Percentiles rank a stretch among this genome's conserved stretches.
Conservation (phyloP, 2,113 vertebrate genomes). For the Erythrolamprus reginae region DNA sequence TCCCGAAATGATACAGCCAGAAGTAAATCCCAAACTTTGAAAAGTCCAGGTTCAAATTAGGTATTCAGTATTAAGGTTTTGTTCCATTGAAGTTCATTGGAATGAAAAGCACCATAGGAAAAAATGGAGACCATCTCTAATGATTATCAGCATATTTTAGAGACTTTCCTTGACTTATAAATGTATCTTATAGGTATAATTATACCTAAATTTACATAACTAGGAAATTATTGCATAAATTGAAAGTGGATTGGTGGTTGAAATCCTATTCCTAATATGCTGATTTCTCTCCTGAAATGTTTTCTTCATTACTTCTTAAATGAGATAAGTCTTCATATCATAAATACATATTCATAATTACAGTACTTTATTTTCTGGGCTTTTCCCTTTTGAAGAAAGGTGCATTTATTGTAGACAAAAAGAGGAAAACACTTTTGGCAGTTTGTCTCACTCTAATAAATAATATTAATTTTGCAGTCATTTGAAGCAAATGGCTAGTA, state of each 20-base stretch:
- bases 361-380: not conserved
- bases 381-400: not conserved
- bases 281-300: not conserved
- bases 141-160: not conserved
- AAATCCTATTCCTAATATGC: not conserved
- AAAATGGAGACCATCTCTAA: not conserved
- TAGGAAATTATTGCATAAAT: not conserved
- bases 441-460: not conserved
- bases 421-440: not conserved
- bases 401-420: not conserved
- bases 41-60: not conserved
- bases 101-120: not conserved
- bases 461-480: not conserved
- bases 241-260: not conserved
- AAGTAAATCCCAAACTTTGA: not conserved
- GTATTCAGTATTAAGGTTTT: not conserved
- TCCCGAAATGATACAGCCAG: not conserved
- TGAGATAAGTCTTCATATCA: not conserved
- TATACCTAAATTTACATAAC: too few relatives aligned
- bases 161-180: not conserved
- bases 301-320: not conserved
- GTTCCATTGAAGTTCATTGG: not conserved
- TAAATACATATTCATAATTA: too few relatives aligned
- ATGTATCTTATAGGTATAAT: too few relatives aligned
- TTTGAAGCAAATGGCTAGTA: not conserved